Base-by-base conservation (phyloP, 2,888 invertebrate genomes). In the Pyrrhosoma nymphula region DNA sequence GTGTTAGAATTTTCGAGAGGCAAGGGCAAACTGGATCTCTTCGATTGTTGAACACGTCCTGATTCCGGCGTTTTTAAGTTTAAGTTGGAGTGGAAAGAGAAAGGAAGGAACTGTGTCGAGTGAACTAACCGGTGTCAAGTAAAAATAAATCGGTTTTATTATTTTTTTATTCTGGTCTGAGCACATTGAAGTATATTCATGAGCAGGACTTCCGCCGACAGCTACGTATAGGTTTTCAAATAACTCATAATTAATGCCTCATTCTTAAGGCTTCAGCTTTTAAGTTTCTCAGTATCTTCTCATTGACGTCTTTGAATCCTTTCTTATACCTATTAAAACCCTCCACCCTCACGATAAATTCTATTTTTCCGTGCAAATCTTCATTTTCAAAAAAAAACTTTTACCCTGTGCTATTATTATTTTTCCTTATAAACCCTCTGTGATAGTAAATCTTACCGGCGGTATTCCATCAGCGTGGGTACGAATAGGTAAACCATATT, bases 11-110 rank as follows among this genome's bases (percentile, higher is more conserved):
- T 35, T 35, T 26, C 14, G 35, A 35, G 30, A 82, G 35, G 35
- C 82, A 82, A 82, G 35, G 30, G 18, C 82, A 82, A 69, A 82
- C 82, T 82, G 82, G 82, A 82, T 82, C 82, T 30, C 82, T n/a
- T 6, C 26, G 82, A 69, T 18, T 82, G 82, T 82, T 82, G 82
- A 82, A 82, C 82, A 35, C 35, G 82, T 82, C 82, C 14, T 82
- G 82, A 35, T 82, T 82, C 82, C 82, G 82, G 82, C 30, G 26
- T 82, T 69, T 82, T 69, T 14, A 35, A 6, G 16, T 16, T 82
- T 35, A 1, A 35, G 35, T 26, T 35, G 26, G 14, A 1, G 35
- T 6, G 82, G 35, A 82, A 82, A 82, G 82, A 82, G 82, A 82
- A 82, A 82, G 82, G 82, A 82, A 82, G 26, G 82, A 82, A 4